phyloP scores from a whole-genome alignment of 2,113 vertebrate species.

The Deroptyus accipitrinus region DNA sequence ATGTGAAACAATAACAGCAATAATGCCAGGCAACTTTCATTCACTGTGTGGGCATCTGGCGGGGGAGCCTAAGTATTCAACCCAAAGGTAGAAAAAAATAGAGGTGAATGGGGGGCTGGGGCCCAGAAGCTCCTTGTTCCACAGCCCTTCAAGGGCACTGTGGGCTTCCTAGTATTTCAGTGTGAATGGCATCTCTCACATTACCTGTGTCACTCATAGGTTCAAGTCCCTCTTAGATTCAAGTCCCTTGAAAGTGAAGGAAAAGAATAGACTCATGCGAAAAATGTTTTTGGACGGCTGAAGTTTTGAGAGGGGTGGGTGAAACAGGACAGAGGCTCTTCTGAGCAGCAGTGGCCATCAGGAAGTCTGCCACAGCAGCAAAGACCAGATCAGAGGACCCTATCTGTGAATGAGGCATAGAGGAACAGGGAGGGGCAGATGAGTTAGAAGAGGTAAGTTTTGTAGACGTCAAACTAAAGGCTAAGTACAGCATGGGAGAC shows the following conservation, averaged over 20 bases:
- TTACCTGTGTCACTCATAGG: neutral
- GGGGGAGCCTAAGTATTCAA: neutral
- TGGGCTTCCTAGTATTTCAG: neutral
- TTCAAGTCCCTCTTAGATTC: neutral
- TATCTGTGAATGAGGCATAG: neutral
- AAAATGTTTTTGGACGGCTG: neutral
- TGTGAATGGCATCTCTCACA: fast-evolving
- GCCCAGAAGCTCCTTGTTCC: neutral
- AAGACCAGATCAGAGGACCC: neutral
- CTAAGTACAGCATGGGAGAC: neutral
- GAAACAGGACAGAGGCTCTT: neutral
- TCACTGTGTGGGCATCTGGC: fast-evolving
- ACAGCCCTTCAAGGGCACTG: neutral
- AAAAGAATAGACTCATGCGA: neutral
- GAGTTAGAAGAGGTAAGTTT: neutral
- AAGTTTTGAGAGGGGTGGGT: neutral
- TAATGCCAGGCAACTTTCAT: neutral
- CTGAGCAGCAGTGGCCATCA: neutral
- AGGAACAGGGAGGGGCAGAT: neutral
- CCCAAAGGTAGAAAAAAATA: fast-evolving
- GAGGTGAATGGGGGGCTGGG: neutral
- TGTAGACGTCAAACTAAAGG: neutral
- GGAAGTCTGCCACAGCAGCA: neutral
- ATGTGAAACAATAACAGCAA: neutral
- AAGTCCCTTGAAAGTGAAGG: neutral